These are phyloP conservation scores for Panthera leo DNA, from an alignment of 2,113 vertebrate species.

Conservation along the genomic window DNA sequence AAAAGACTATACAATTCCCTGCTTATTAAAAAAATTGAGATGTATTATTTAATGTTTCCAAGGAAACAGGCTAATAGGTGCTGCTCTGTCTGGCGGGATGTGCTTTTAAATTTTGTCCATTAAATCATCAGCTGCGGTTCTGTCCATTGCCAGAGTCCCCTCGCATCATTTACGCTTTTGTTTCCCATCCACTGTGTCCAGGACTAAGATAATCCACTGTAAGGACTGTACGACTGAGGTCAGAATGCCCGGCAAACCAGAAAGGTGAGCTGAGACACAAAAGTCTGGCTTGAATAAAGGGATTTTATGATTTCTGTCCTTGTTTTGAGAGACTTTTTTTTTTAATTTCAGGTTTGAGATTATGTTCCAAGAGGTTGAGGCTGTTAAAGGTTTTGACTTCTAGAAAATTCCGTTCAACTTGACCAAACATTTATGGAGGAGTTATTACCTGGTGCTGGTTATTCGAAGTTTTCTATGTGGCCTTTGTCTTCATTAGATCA, in stretches of 20 bases:
- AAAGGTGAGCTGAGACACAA: not conserved
- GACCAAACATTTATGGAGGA: not conserved
- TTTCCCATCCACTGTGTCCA: not conserved
- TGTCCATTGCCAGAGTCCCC: not conserved
- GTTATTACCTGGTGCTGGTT: not conserved
- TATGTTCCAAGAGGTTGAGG: not conserved
- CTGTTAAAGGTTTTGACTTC: not conserved
- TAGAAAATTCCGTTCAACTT: not conserved
- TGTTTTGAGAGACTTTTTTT: not conserved
- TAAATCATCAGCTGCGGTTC: not conserved
- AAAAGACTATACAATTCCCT: not conserved
- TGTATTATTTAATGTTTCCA: not conserved
- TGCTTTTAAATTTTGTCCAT: not conserved
- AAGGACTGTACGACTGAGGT: not conserved
- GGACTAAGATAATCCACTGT: not conserved
- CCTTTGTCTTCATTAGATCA: not conserved
- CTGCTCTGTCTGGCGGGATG: not conserved
- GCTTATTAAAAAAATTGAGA: not conserved
- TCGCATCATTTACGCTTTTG: not conserved
- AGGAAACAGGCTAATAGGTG: not conserved
- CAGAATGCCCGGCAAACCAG: not conserved
- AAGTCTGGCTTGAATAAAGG: accelerated
- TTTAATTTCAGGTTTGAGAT: not conserved
- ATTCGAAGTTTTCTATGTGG: not conserved
- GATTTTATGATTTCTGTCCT: not conserved